A percentile compares a stretch with the other conserved stretches of the same genome.
Evolutionary conservation across 2,797 vertebrate genomes (phyloP).

Genomic region (Semotilus atromaculatus): DNA sequence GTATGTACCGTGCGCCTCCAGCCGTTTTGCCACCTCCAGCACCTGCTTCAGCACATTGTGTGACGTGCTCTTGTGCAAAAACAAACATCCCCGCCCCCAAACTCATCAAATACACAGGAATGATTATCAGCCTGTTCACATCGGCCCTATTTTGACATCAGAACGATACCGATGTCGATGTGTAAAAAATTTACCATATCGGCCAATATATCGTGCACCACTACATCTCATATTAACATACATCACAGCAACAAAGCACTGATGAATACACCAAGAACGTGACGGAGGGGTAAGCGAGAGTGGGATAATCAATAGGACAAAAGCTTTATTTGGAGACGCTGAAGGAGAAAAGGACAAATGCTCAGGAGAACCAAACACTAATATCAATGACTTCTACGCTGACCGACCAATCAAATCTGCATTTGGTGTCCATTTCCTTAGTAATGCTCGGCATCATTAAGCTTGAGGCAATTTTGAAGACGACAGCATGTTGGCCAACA

Average conservation of each 20-base stretch:
- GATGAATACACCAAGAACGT: slow-evolving; percentile 10
- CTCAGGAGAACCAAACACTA: neutral
- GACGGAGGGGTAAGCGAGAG: neutral
- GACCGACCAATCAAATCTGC: neutral
- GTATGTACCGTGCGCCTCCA: too few relatives aligned
- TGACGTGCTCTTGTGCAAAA: too few relatives aligned
- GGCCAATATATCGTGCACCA: too few relatives aligned
- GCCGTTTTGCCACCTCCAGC: too few relatives aligned
- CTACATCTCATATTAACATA: neutral
- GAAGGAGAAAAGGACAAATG: slow-evolving; percentile 31
- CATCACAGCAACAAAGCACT: neutral
- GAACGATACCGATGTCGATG: too few relatives aligned
- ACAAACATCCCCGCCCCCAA: too few relatives aligned
- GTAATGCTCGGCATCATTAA: neutral
- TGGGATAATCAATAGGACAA: slow-evolving; percentile 15
- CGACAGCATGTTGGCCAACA: neutral
- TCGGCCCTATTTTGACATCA: too few relatives aligned
- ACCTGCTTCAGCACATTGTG: too few relatives aligned
- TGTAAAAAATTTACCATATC: too few relatives aligned
- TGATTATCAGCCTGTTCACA: too few relatives aligned
- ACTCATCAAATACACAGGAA: too few relatives aligned
- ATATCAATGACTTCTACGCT: neutral
- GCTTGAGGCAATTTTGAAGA: slow-evolving; percentile 6
- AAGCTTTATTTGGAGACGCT: neutral
- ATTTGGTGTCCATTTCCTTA: neutral